phyloP scores from a whole-genome alignment of 2,888 invertebrate genomes.

The Acronicta alni region DNA sequence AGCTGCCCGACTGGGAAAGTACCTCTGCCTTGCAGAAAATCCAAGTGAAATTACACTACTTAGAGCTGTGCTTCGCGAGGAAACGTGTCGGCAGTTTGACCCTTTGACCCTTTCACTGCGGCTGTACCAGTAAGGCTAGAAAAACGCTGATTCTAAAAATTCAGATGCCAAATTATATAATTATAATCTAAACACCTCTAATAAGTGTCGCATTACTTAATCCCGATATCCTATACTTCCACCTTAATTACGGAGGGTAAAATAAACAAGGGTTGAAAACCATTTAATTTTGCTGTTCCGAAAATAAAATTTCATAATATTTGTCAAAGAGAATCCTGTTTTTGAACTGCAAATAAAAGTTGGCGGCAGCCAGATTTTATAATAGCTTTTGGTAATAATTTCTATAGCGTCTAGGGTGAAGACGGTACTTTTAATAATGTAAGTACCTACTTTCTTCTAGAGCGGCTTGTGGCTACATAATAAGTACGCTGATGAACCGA shows the following conservation, averaged over 20 bases:
- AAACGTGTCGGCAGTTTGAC: too few relatives aligned
- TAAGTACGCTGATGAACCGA: too few relatives aligned
- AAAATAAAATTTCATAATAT: conserved; percentile 12
- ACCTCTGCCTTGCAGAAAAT: too few relatives aligned
- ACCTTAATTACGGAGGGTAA: conserved; percentile 48
- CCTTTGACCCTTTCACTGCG: too few relatives aligned
- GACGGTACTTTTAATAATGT: too few relatives aligned
- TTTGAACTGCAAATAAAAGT: conserved; percentile 22
- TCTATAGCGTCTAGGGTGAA: conserved; percentile 22
- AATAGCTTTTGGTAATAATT: conserved; percentile 39
- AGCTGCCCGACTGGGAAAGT: too few relatives aligned
- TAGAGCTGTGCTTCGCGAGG: too few relatives aligned
- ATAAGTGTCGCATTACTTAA: conserved; percentile 53
- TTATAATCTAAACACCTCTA: conserved; percentile 8
- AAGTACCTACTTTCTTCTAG: too few relatives aligned
- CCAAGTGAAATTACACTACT: too few relatives aligned
- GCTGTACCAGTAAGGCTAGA: too few relatives aligned
- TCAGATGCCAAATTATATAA: conserved; percentile 1
- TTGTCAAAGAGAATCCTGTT: conserved; percentile 5
- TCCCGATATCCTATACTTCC: conserved; percentile 39
- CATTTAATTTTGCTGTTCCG: conserved; percentile 21
- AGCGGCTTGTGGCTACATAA: too few relatives aligned
- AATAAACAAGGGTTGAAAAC: conserved; percentile 43
- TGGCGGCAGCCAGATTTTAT: conserved; percentile 26
- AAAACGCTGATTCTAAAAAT: not conserved